These are phyloP conservation scores for Notamacropus eugenii DNA, from an alignment of 2,797 vertebrate species.

Conservation along the genomic window DNA sequence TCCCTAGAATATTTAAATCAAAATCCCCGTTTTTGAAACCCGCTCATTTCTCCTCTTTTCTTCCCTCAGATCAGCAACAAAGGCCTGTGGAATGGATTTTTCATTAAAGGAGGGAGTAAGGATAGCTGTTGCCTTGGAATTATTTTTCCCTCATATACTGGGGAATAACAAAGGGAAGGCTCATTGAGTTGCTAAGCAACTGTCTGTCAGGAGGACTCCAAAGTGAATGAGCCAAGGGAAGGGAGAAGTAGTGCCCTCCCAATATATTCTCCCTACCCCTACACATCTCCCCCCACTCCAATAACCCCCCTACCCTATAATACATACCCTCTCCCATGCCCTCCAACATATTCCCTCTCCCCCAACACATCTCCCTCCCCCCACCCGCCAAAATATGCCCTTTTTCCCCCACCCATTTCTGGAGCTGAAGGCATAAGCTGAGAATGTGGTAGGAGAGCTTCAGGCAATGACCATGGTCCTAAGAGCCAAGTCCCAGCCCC, in stretches of 20 bases:
- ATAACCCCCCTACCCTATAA: no score
- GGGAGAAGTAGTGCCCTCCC: neutral
- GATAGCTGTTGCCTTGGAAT: neutral
- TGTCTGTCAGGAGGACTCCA: neutral
- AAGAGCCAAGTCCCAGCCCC: neutral
- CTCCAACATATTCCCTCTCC: no score
- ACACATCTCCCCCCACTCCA: no score
- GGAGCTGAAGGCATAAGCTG: neutral
- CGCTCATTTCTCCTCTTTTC: neutral
- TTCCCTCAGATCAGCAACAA: neutral
- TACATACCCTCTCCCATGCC: no score
- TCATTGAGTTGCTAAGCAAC: neutral
- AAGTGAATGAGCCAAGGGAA: neutral
- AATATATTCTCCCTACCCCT: no score
- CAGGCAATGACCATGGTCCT: neutral
- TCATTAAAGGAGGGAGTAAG: neutral
- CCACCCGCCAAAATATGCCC: neutral
- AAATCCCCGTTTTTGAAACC: neutral
- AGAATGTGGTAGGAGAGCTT: neutral
- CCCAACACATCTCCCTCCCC: no score
- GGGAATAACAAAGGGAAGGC: neutral
- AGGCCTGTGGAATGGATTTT: neutral
- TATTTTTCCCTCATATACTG: neutral
- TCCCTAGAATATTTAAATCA: neutral
- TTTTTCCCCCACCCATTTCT: neutral